These are phyloP conservation scores for Ondatra zibethicus DNA, from an alignment of 2,113 vertebrate species.

Conservation along the genomic window DNA sequence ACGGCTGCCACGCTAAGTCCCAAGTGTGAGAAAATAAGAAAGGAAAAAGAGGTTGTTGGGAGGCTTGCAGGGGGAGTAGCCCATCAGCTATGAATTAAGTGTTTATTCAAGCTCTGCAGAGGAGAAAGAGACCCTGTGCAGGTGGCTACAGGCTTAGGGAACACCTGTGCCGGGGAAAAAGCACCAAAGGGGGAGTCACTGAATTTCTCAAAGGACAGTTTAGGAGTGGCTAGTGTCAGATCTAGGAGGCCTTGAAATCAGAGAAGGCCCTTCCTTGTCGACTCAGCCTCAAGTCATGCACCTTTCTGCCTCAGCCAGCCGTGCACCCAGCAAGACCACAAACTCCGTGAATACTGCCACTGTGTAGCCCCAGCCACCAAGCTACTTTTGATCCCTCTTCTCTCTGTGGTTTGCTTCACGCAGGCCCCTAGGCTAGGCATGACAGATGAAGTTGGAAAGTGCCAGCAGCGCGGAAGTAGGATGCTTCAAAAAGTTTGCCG, in stretches of 20 bases:
- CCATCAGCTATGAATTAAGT: neutral
- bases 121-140: neutral
- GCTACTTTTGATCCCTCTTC: neutral
- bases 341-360: rapidly evolving
- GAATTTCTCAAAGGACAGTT: neutral
- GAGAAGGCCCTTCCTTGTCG: neutral
- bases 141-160: neutral
- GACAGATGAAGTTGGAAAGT: neutral
- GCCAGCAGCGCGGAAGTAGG: neutral
- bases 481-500: neutral
- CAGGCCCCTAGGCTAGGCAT: neutral
- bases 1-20: neutral
- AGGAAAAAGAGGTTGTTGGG: neutral
- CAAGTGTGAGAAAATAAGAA: conserved; percentile 35
- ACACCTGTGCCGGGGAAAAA: conserved; percentile 8
- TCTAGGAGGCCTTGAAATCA: neutral
- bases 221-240: neutral
- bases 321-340: neutral
- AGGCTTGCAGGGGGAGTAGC: neutral
- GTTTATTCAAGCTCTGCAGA: neutral
- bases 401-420: neutral
- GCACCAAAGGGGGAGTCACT: neutral
- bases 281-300: neutral
- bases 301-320: neutral
- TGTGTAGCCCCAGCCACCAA: neutral